Base-by-base conservation (phyloP, 2,888 invertebrate species). In the Pristionchus arcanus region DNA sequence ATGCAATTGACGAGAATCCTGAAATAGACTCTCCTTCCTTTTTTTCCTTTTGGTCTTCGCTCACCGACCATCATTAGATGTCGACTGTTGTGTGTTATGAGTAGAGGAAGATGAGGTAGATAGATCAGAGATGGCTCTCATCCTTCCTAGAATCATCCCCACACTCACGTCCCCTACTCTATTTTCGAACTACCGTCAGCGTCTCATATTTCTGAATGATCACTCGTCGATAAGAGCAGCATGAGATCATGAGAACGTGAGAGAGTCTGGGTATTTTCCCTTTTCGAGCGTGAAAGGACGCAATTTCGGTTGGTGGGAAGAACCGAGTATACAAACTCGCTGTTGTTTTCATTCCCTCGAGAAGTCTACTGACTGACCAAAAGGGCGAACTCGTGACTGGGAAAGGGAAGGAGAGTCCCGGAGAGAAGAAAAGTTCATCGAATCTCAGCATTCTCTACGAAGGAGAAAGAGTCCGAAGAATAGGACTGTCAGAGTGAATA, bases 231-330 rank as follows among this genome's bases (percentile, higher is more conserved):
- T 49, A 9, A 49, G 42, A 49, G 42, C 42, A 3, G 42, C 9
- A 13, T 11, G 42, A 49, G 42, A 7, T 3, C 42, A 49, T 49
- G 42, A 13, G 11, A 49, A 49, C 42, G 42, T 49, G 42, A 49
- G 42, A 49, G 42, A 49, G 42, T 49, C 3, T 11, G 42, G 13
- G 0, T 31, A 19, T 34, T 34, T 31, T 71, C 68, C 2, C 68
- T 71, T 55, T 15, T 25, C 16, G 15, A 13, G 68, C 34, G 68
- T 31, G 68, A 71, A 71, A 71, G 28, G 68, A 34, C 68, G 28
- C 68, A 34, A 71, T 71, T 71, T 71, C 19, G 68, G 68, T n/a
- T 71, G 34, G 68, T 71, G 68, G 68, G 68, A 71, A 71, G 16
- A 31, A 49, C 42, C 42, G 42, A 49, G 42, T 31, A 4, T 66